These are phyloP conservation scores for Calameuta filiformis DNA, from an alignment of 2,888 invertebrate genomes.

Conservation along the genomic window DNA sequence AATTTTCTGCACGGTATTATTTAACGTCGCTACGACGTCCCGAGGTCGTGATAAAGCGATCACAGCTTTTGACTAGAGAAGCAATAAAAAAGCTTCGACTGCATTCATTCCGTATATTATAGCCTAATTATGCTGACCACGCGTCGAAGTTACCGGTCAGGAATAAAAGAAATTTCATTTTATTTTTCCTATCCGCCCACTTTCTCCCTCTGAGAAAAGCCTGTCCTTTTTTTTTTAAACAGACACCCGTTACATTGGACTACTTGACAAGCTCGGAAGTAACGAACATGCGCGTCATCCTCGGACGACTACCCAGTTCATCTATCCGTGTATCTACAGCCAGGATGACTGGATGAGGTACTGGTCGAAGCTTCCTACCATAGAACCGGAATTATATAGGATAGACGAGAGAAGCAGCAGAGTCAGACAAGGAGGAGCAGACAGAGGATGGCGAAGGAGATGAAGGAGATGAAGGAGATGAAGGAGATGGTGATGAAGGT, in stretches of 20 bases:
- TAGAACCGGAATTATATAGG: neutral
- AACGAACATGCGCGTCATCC: no score
- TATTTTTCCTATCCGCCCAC: conserved; percentile 34
- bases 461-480: neutral
- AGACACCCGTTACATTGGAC: neutral
- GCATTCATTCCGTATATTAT: neutral
- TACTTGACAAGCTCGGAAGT: no score
- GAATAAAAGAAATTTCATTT: conserved; percentile 51
- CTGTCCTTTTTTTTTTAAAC: neutral
- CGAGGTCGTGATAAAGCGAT: neutral
- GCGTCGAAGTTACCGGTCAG: conserved; percentile 17
- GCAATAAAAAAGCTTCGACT: neutral
- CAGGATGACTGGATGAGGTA: neutral
- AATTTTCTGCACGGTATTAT: neutral
- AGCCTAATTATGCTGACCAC: conserved; percentile 3
- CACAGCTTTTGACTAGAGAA: neutral
- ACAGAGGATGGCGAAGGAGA: neutral
- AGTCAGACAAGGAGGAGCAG: neutral
- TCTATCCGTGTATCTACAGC: neutral
- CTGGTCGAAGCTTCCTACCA: neutral
- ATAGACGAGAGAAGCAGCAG: neutral
- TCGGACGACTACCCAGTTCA: no score
- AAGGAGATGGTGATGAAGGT: conserved; percentile 8
- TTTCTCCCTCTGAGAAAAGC: neutral
- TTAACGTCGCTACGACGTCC: neutral